These are phyloP conservation scores for Amphiduros pacificus DNA, from an alignment of 2,888 invertebrate species.

Conservation along the genomic window DNA sequence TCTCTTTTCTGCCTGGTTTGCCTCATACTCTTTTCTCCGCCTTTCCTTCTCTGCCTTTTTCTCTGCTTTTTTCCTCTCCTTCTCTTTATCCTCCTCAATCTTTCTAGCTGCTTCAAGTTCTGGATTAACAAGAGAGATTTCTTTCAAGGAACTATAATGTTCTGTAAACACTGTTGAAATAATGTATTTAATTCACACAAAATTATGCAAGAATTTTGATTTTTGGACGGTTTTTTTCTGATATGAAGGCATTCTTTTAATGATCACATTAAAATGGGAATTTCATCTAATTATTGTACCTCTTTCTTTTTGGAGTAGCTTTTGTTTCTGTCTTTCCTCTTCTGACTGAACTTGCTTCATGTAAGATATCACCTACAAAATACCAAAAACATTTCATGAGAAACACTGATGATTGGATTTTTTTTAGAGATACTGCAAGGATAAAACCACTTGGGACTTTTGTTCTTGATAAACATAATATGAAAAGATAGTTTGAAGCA, in stretches of 20 bases:
- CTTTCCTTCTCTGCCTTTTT: constrained; percentile 20
- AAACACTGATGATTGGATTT: too few species aligned
- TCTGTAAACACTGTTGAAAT: too few species aligned
- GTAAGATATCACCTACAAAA: constrained; percentile 15
- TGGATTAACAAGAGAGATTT: constrained; percentile 5
- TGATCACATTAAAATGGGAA: too few species aligned
- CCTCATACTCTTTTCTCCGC: constrained; percentile 16
- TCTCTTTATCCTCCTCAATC: constrained; percentile 18
- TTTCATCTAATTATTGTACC: constrained; percentile 7
- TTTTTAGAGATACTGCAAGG: too few species aligned
- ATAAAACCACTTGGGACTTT: too few species aligned
- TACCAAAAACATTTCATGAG: neutral
- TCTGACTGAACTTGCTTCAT: constrained; percentile 21
- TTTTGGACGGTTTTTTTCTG: too few species aligned
- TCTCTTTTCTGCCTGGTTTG: neutral
- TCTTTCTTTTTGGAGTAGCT: constrained; percentile 15
- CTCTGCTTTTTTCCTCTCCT: constrained; percentile 15
- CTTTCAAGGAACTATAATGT: too few species aligned
- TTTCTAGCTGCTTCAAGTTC: constrained; percentile 22
- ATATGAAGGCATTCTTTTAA: too few species aligned
- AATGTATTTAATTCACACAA: too few species aligned
- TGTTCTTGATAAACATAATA: too few species aligned
- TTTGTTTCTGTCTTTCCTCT: constrained; percentile 15
- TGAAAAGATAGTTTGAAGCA: too few species aligned
- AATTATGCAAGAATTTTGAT: too few species aligned